These are phyloP conservation scores for Augochlorella aurata DNA, from an alignment of 2,888 invertebrate species.

Conservation along the genomic window DNA sequence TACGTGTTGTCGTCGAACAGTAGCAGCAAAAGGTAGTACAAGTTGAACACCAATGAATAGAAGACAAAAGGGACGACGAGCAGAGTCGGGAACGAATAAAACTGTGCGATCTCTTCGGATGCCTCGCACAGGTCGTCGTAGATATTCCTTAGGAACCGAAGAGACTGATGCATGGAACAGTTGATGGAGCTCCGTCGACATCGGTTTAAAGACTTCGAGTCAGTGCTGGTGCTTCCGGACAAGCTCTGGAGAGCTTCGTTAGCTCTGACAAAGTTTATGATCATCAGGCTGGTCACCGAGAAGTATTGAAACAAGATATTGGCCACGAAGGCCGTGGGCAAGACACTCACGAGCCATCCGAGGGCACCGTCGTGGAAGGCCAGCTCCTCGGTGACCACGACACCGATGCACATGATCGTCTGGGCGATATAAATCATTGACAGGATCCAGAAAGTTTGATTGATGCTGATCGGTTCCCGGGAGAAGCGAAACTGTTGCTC, in stretches of 20 bases:
- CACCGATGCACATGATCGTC: background rate
- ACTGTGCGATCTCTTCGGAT: slow-evolving; percentile 50
- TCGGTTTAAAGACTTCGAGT: background rate
- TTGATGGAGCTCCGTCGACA: slow-evolving; percentile 29
- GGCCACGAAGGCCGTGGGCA: slow-evolving; percentile 43
- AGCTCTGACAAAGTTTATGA: slow-evolving; percentile 38
- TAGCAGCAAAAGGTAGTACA: slow-evolving; percentile 46
- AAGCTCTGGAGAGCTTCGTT: slow-evolving; percentile 45
- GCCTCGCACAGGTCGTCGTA: slow-evolving; percentile 57
- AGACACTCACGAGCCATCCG: slow-evolving; percentile 14
- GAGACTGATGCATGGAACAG: slow-evolving; percentile 15
- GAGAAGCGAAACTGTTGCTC: slow-evolving; percentile 16
- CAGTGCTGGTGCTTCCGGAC: background rate
- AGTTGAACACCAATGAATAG: slow-evolving; percentile 50
- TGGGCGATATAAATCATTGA: background rate
- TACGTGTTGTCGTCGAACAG: background rate
- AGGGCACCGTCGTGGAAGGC: background rate
- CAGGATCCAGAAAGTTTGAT: background rate
- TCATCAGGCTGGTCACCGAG: slow-evolving; percentile 37
- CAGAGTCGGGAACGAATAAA: slow-evolving; percentile 59
- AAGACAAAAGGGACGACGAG: slow-evolving; percentile 31
- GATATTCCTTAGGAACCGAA: slow-evolving; percentile 45
- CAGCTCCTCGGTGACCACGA: background rate
- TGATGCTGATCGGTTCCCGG: background rate
- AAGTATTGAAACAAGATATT: slow-evolving; percentile 59